Base-by-base conservation (phyloP, 2,797 vertebrate genomes). In the Scolopax bukidnonensis region DNA sequence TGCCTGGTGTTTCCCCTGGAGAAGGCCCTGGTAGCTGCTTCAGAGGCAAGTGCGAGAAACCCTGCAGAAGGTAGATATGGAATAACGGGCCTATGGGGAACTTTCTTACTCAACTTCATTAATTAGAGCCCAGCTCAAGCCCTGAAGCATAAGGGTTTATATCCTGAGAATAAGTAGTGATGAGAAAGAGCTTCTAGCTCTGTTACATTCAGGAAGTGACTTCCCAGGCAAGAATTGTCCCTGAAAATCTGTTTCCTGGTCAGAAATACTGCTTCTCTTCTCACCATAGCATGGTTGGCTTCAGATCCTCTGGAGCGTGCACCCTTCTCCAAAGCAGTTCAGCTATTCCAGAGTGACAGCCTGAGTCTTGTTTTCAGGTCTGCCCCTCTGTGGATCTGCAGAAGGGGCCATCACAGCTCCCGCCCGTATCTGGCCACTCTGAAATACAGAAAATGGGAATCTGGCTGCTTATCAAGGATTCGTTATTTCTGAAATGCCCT, bases 41-140 rank as follows among this genome's bases (percentile, higher is more conserved):
- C 11, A 59, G 81, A 80, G 25, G 21, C 21, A 87, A 73, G 11
- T 1, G 3, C 51, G 87, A 70, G 36, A 82, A 95, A 70, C 17
- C 9, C 47, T 93, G 88, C 56, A 80, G 71, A 93, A 94, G 56
- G 33, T 56, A 92, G 81, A 90, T 96, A 89, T 28, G 48, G 64
- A 90, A 59, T 84, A 90, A 86, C 68, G 41, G 45, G 67, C 60
- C 83, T 84, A 63, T 40, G 59, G 77, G 80, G 86, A 92, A 93
- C 70, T 89, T 92, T 88, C 2, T 87, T 92, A 54, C 18, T 76
- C 43, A 79, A 47, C 63, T 90, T 92, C 2, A 0, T 87, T 97
- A 90, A 86, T 90, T 95, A 94, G 67, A 83, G 71, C 56, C 25
- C 77, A 61, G 36, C 43, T 84, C 27, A 79, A 82, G 63, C 67